Conservation (phyloP, 2,797 vertebrate genomes). For the Lycodopsis pacificus region DNA sequence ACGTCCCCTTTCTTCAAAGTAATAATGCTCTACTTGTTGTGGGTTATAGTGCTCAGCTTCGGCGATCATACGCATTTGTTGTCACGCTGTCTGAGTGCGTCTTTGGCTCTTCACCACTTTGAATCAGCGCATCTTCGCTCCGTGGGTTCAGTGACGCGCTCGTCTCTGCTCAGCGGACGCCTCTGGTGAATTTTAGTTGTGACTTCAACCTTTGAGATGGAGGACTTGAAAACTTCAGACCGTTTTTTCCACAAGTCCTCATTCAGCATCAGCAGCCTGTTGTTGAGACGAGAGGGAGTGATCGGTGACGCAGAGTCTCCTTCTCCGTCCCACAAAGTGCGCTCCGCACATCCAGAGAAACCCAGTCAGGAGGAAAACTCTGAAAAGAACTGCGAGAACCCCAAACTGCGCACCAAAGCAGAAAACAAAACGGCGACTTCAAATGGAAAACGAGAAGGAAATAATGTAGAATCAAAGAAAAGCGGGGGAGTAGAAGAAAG, state of each 20-base stretch:
- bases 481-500: conserved; percentile 40
- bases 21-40: conserved; percentile 6
- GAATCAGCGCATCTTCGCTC: conserved; percentile 42
- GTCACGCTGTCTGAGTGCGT: conserved; percentile 45
- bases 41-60: conserved; percentile 12
- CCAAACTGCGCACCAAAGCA: conserved; percentile 10
- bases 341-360: conserved; percentile 31
- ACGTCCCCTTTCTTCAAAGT: not conserved
- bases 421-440: conserved; percentile 14
- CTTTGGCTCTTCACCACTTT: conserved; percentile 52
- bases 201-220: conserved; percentile 62
- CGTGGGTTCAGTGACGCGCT: conserved; percentile 31
- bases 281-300: conserved; percentile 76
- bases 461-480: conserved; percentile 44
- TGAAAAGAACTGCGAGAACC: conserved; percentile 24
- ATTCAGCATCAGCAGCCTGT: conserved; percentile 86
- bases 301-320: conserved; percentile 46
- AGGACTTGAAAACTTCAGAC: conserved; percentile 67
- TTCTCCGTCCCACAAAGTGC: conserved; percentile 48
- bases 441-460: conserved; percentile 29
- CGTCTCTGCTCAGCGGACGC: conserved; percentile 9
- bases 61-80: conserved; percentile 70
- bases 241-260: conserved; percentile 80
- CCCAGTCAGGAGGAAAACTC: conserved; percentile 37
- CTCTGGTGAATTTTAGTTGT: not conserved